Evolutionary conservation across 2,113 vertebrate species (phyloP), one percentile per base, ranked within the genome.

Genomic region (Indicator indicator): DNA sequence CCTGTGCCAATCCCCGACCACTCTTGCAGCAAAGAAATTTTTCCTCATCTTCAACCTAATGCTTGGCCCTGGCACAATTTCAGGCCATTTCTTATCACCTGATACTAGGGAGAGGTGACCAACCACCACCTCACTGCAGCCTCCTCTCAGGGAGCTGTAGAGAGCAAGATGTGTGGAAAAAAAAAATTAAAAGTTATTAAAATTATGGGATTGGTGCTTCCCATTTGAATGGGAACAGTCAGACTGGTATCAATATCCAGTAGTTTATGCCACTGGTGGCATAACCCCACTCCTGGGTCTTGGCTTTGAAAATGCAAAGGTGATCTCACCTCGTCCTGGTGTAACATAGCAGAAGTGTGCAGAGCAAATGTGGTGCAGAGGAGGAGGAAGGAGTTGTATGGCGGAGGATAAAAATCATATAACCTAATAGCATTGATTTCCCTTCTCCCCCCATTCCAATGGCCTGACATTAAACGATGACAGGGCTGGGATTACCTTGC

Each of bases 171-270:
- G 74, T 92, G 64, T 97, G 48, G 11, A 24, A 23, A 24, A 93
- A 95, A n/a, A 80, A 97, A 93, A 91, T 11, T 8, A 81, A 91
- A 88, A 90, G 88, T 86, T 93, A 94, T 95, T 94, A 96, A 96
- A 97, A 97, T 94, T 82, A 73, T 83, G 8, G 32, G 91, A 42
- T 95, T 86, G 86, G 82, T 84, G 89, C 65, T 94, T 94, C 83
- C 95, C 52, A 92, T 96, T 90, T 97, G 93, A 97, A 96, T 89
- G 88, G 90, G 83, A 78, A 42, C 46, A 86, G 87, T 94, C 90
- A 89, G 85, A 77, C 81, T 95, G 88, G 62, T 77, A 64, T 93
- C 96, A 94, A 63, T 67, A 94, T n/a, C 36, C 74, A 55, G 80
- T 73, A 93, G 77, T 93, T 95, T 95, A 38, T 95, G 88, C 84